Percentiles rank a stretch among this genome's conserved stretches.
Conservation (phyloP, 53 echinoderm and acorn worm species). For the Astropecten irregularis region DNA sequence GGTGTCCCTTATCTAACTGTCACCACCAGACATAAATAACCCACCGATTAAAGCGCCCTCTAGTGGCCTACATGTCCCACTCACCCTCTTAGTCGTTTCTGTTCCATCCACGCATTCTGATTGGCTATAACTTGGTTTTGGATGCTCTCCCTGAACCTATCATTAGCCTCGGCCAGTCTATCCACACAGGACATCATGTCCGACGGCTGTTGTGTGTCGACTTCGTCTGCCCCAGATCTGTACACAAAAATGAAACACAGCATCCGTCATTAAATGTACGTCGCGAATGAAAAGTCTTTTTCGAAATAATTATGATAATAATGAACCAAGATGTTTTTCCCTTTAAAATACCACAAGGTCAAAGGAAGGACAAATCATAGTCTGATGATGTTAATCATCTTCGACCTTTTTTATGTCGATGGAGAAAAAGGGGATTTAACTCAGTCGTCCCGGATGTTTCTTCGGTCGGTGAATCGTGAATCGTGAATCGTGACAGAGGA, state of each 20-base stretch:
- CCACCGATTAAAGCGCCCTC: neutral
- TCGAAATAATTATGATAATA: neutral
- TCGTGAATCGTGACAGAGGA: too few relatives aligned
- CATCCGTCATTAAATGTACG: neutral
- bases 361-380: too few relatives aligned
- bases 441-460: too few relatives aligned
- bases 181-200: constrained; percentile 5
- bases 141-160: neutral
- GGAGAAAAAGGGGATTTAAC: too few relatives aligned
- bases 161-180: neutral
- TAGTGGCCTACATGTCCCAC: neutral
- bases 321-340: neutral
- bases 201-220: constrained; percentile 22
- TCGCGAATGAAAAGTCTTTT: neutral
- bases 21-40: too few relatives aligned
- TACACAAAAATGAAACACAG: too few relatives aligned
- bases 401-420: too few relatives aligned
- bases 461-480: too few relatives aligned
- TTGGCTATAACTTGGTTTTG: neutral
- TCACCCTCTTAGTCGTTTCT: constrained; percentile 16
- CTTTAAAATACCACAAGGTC: too few relatives aligned
- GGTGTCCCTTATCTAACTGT: neutral
- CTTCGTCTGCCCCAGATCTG: neutral
- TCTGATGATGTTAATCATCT: too few relatives aligned
- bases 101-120: constrained; percentile 1